Evolutionary conservation across 1,140 invertebrate species (phyloP), one percentile per base, ranked within the genome.

Genomic region (Heliconius hewitsoni): DNA sequence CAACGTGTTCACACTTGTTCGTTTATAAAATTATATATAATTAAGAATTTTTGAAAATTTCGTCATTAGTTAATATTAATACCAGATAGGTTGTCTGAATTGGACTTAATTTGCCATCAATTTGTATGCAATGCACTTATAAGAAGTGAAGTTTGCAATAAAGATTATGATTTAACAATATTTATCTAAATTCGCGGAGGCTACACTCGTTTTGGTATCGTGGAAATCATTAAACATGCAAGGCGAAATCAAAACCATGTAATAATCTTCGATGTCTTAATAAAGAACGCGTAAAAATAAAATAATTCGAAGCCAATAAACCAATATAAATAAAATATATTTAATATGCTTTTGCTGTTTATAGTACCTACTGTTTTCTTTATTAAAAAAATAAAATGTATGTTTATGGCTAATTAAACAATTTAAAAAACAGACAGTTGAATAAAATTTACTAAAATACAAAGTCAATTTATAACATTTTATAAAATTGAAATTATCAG

Each of bases 1-100:
- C 30, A 34, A 79, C 50, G 71, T 74, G 27, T 79, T 79, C 77
- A 79, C 77, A 79, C 77, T 78, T 39, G 16, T n/a, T 27, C 13
- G 11, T 16, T 66, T 66, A 27, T 27, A 30, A 66, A 66, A 66
- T 66, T 30, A 66, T 30, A 16, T 66, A 66, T 66, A 66, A 66
- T 66, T 66, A 30, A 66, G 60, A 66, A 2, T 52, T 66, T 60
- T 23, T 23, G 3, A 9, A 18, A 60, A 66, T 30, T 66, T 66
- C 5, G 13, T 66, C 4, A 66, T 66, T 30, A 27, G 30, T 27
- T 66, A 66, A 66, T 66, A 30, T 30, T 4, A 27, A 66, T 66
- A 66, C 13, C 23, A 30, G 60, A 66, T 66, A 27, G 3, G 60
- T 66, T 66, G 60, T 66, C 60, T 66, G 27, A 66, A 66, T 66